A percentile compares a stretch with the other conserved stretches of the same genome.
Conservation (phyloP, 1,140 invertebrate genomes). For the Copidosoma floridanum region DNA sequence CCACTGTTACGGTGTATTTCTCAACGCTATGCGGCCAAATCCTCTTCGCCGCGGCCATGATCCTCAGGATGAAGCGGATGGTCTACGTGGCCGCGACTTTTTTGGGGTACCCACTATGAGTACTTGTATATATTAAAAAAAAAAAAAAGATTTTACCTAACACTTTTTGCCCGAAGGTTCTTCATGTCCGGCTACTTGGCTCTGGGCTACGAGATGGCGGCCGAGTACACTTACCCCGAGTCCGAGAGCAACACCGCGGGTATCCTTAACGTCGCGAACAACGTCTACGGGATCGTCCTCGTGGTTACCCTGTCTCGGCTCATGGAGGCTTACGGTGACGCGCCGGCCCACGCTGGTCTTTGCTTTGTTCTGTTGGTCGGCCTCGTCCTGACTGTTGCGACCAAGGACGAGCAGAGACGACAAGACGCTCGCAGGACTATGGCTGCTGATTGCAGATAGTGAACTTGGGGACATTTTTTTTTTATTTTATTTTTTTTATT, state of each 20-base stretch:
- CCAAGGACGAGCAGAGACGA: conserved; percentile 60
- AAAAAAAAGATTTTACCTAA: too few species aligned
- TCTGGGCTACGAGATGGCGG: conserved; percentile 73
- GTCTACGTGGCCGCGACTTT: conserved; percentile 63
- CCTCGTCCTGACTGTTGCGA: conserved; percentile 57
- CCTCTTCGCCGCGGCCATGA: conserved; percentile 29
- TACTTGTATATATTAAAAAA: background rate
- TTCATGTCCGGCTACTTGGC: conserved; percentile 77
- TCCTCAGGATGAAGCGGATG: conserved; percentile 54
- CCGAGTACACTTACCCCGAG: conserved; percentile 75
- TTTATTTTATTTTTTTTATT: too few species aligned
- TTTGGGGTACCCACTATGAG: conserved; percentile 56
- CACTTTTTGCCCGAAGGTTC: conserved; percentile 54
- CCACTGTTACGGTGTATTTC: conserved; percentile 24
- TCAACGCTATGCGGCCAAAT: conserved; percentile 29
- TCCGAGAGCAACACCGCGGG: conserved; percentile 68
- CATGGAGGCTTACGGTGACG: conserved; percentile 39
- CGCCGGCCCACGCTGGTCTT: conserved; percentile 49
- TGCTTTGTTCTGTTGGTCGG: conserved; percentile 53
- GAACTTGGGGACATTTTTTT: too few species aligned
- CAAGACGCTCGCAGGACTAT: conserved; percentile 46
- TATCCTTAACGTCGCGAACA: conserved; percentile 67
- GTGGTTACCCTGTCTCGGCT: conserved; percentile 47
- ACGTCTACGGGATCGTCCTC: conserved; percentile 64
- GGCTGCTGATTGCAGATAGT: too few species aligned